Evolutionary conservation across 2,888 invertebrate species (phyloP), one percentile per base, ranked within the genome.

Genomic region (Lordiphosa fenestrarum): DNA sequence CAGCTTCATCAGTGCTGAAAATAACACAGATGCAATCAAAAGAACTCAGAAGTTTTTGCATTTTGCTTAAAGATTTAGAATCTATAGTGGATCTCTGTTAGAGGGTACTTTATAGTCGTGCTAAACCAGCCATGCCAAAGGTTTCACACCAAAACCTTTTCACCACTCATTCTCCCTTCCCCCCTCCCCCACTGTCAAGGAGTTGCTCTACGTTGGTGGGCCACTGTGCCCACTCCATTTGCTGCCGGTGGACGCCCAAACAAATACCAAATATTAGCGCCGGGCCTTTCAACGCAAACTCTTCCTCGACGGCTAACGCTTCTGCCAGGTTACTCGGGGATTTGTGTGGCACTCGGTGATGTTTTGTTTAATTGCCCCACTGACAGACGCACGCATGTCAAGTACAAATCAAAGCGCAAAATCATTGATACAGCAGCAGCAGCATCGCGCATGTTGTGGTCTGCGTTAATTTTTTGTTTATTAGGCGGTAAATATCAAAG

Each of bases 401-500:
- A 66, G 71, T 57, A 50, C 57, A 66, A 66, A 53, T 66, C 83
- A 77, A 77, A 82, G 78, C 78, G 48, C 76, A 74, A 65, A 80
- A 80, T 58, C 65, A 60, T 53, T 66, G 61, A 71, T 56, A 69
- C 54, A 61, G 46, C 37, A 48, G 47, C 4, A 1, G 3, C 56
- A 48, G 52, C 57, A 53, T 49, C 49, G 49, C 57, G 48, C 49
- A 63, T 63, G 54, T 44, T 63, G 54, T 44, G 54, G 54, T 55
- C 46, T 63, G 71, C 71, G 82, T 82, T 77, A 82, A 80, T 80
- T 78, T 78, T 80, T 80, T 81, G 80, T 81, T 81, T 84, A 81
- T 84, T 81, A 77, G 74, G 78, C 84, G 80, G 84, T 81, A 77
- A 84, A 81, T 81, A 81, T 81, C 84, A 81, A 81, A 84, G 80